phyloP scores from a whole-genome alignment of 2,113 vertebrate species.

The Clarias macrocephalus region DNA sequence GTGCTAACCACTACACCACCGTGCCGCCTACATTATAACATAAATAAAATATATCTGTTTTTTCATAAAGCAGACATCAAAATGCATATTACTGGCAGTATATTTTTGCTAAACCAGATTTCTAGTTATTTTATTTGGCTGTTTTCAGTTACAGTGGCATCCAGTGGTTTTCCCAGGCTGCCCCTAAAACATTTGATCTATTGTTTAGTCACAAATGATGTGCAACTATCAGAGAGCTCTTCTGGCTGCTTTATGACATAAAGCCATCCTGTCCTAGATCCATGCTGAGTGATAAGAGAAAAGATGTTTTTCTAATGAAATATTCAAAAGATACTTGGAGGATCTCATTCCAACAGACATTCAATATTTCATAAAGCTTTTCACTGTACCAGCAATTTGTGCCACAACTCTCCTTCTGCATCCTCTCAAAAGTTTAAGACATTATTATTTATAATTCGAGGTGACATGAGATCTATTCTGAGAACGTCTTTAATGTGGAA shows the following conservation, averaged over 20 bases:
- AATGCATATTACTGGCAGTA: background rate
- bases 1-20: no score
- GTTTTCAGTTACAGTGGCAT: background rate
- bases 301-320: conserved; percentile 43
- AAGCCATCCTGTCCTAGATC: conserved; percentile 38
- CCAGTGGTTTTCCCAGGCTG: background rate
- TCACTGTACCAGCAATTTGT: conserved; percentile 9
- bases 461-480: background rate
- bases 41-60: background rate
- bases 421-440: background rate
- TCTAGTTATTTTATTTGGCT: background rate
- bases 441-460: background rate
- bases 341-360: conserved; percentile 15
- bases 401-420: conserved; percentile 3
- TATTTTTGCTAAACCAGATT: background rate
- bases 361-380: conserved; percentile 46
- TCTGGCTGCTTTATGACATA: background rate
- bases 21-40: background rate
- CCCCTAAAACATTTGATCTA: background rate
- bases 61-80: background rate
- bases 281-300: conserved; percentile 21
- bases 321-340: conserved; percentile 38
- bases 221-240: conserved; percentile 2
- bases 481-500: no score
- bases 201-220: background rate